These are phyloP conservation scores for Podarcis muralis DNA, from an alignment of 2,113 vertebrate species.

Conservation along the genomic window DNA sequence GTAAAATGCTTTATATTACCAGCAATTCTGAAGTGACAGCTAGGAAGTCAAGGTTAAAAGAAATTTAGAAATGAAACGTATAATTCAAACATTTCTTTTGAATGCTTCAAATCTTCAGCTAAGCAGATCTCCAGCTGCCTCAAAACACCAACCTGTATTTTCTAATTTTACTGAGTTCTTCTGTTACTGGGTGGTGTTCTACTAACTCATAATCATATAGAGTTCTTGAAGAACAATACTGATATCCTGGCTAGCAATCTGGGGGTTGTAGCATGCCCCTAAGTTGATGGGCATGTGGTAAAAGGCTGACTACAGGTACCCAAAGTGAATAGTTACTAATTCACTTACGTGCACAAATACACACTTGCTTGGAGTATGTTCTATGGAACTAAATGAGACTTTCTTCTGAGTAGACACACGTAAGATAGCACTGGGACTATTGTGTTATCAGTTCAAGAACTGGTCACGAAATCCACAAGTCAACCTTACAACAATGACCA, in stretches of 20 bases:
- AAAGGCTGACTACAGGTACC: neutral
- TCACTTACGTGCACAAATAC: neutral
- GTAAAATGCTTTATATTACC: slow-evolving; percentile 3
- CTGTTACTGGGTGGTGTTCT: too few species aligned
- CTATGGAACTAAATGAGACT: too few species aligned
- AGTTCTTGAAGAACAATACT: neutral
- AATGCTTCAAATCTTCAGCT: slow-evolving; percentile 46
- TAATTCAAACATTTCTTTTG: neutral
- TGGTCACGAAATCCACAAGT: neutral
- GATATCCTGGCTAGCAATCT: neutral
- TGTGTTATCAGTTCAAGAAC: neutral
- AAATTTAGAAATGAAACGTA: slow-evolving; percentile 38
- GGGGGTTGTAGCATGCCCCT: neutral
- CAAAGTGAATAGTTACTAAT: neutral
- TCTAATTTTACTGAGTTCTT: too few species aligned
- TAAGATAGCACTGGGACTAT: neutral
- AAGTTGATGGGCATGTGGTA: neutral
- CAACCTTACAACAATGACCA: neutral
- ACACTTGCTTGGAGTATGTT: too few species aligned
- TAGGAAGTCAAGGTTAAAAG: neutral
- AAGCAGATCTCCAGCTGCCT: neutral
- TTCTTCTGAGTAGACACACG: too few species aligned
- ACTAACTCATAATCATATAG: neutral
- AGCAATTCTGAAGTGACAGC: slow-evolving; percentile 10
- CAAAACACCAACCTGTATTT: neutral